Evolutionary conservation across 1,140 invertebrate species (phyloP), one percentile per base, ranked within the genome.

Genomic region (Ladona fulva): DNA sequence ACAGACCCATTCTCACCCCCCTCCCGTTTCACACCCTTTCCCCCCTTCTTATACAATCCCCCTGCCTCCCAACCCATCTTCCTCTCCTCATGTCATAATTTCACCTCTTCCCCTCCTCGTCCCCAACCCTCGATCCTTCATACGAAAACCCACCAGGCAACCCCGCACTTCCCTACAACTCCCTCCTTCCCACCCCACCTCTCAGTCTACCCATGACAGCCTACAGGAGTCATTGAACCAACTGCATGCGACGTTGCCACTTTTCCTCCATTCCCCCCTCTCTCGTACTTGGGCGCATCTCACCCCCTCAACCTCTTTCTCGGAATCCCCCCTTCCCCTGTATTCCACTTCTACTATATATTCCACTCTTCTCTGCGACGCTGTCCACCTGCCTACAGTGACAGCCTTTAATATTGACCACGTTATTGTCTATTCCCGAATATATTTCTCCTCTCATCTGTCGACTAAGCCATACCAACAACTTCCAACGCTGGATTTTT

Each of bases 211-310:
- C n/a, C 52, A 66, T 66, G 52, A 66, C 52, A 22, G 52, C 52
- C 52, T 22, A 66, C 52, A 66, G 52, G 52, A 66, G 52, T 66
- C 52, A 66, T 66, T 66, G 52, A 66, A 66, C 52, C 52, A 66
- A 66, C 52, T 66, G 52, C 52, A 66, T 66, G 52, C 52, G 12
- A 66, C 52, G 52, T 66, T 66, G 52, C 52, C 52, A 12, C 14
- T 6, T 12, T 22, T 66, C 52, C 52, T 66, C 3, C 52, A 12
- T 12, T 66, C 52, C 52, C 44, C 52, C 52, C 12, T 66, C 52
- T 66, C 52, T 22, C 52, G 52, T 66, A 6, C 12, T 16, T 22
- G 3, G 14, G n/a, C 52, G 5, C 3, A 22, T 12, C 52, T 22
- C 52, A 16, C 52, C 52, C 52, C 52, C 3, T 66, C 52, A 66